phyloP scores from a whole-genome alignment of 2,113 vertebrate species.

The Chlamydotis undulata region DNA sequence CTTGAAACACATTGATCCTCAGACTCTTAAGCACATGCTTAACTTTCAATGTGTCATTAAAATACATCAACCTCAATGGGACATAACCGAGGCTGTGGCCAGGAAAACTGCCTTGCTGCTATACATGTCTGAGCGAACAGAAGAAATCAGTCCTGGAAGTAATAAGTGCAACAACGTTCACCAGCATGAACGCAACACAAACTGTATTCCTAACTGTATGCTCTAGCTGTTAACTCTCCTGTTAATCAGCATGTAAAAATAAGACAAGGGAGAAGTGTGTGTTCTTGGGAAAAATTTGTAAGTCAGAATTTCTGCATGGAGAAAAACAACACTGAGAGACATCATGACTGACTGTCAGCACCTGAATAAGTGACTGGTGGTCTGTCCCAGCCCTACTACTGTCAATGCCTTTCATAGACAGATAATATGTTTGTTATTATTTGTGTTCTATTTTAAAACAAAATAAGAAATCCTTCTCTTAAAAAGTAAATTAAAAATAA shows the following conservation, averaged over 20 bases:
- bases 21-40: neutral
- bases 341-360: neutral
- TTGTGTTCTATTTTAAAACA: neutral
- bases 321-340: neutral
- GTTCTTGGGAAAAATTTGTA: neutral
- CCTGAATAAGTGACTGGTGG: neutral
- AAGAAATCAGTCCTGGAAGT: neutral
- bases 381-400: neutral
- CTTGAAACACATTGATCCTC: neutral
- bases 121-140: neutral
- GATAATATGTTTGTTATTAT: fast-evolving
- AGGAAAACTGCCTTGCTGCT: neutral
- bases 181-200: neutral
- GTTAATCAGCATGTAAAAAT: neutral
- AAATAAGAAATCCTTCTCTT: neutral
- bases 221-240: neutral
- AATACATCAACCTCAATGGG: neutral
- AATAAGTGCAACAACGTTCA: fast-evolving
- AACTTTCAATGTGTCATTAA: neutral
- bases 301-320: neutral
- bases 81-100: neutral
- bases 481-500: neutral
- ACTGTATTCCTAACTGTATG: neutral
- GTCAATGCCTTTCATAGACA: neutral
- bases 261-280: neutral